A percentile compares a stretch with the other conserved stretches of the same genome.
These are phyloP conservation scores for Sander vitreus DNA, from an alignment of 2,113 vertebrate genomes.

Conservation along the genomic window DNA sequence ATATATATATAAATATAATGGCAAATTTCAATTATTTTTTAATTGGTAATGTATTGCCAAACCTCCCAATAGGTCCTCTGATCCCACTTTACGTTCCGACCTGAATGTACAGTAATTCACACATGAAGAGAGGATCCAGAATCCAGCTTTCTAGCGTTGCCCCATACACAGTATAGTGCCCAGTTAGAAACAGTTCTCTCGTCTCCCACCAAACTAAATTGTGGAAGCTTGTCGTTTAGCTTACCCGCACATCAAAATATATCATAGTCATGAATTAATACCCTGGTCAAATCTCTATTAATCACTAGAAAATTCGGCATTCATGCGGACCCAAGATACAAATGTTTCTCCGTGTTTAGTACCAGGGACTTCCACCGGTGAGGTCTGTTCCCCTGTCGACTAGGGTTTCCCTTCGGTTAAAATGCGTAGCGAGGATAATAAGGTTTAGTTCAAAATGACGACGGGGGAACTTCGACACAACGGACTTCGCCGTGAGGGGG, in stretches of 20 bases:
- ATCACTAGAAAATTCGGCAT: neutral
- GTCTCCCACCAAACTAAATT: neutral
- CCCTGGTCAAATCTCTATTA: neutral
- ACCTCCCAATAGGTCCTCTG: neutral
- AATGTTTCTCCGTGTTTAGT: neutral
- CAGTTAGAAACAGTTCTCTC: neutral
- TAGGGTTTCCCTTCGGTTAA: too few species aligned
- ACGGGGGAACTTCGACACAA: neutral
- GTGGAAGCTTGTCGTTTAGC: neutral
- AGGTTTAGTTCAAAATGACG: neutral
- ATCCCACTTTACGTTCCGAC: neutral
- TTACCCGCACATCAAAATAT: neutral
- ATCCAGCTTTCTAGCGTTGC: neutral
- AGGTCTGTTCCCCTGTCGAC: too few species aligned
- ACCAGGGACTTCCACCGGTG: neutral
- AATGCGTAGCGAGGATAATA: too few species aligned
- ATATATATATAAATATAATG: too few species aligned
- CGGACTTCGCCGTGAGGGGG: neutral
- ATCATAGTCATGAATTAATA: neutral
- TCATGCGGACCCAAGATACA: neutral
- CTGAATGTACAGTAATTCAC: neutral
- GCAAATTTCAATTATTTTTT: too few species aligned
- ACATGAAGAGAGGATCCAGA: neutral
- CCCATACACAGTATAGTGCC: neutral
- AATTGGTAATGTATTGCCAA: neutral